Conservation (phyloP, 2,797 vertebrate genomes). For the Aselliscus stoliczkanus region DNA sequence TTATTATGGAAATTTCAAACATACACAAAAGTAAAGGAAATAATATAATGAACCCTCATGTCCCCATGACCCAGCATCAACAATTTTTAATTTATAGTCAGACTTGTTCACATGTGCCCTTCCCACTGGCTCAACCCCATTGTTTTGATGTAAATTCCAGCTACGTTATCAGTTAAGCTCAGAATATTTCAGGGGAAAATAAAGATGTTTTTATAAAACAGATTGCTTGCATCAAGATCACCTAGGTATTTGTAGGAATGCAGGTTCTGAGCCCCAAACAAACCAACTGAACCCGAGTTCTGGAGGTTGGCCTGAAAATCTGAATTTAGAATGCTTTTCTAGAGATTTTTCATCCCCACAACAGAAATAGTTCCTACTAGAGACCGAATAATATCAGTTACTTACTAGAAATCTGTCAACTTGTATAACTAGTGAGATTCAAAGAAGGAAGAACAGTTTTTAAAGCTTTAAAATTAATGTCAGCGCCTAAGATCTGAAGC, state of each 20-base stretch:
- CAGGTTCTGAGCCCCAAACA: background rate
- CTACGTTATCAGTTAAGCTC: background rate
- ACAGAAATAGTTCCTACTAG: background rate
- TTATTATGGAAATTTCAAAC: background rate
- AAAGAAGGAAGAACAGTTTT: background rate
- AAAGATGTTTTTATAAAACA: constrained; percentile 21
- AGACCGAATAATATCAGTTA: background rate
- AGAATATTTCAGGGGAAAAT: background rate
- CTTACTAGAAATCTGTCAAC: background rate
- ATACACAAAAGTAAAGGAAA: background rate
- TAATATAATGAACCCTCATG: background rate
- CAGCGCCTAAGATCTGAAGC: background rate
- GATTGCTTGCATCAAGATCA: background rate
- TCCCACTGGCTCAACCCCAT: background rate
- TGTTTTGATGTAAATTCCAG: background rate
- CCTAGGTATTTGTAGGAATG: background rate
- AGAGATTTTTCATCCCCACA: background rate
- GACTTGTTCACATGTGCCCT: background rate
- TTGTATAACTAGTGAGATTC: background rate
- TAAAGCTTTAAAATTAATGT: background rate
- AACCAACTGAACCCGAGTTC: background rate
- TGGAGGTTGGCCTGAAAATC: background rate
- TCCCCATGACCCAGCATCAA: background rate
- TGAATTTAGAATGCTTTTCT: background rate
- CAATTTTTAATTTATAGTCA: background rate